Evolutionary conservation across 2,113 vertebrate genomes (phyloP).

Genomic region (Sinocyclocheilus maitianheensis): DNA sequence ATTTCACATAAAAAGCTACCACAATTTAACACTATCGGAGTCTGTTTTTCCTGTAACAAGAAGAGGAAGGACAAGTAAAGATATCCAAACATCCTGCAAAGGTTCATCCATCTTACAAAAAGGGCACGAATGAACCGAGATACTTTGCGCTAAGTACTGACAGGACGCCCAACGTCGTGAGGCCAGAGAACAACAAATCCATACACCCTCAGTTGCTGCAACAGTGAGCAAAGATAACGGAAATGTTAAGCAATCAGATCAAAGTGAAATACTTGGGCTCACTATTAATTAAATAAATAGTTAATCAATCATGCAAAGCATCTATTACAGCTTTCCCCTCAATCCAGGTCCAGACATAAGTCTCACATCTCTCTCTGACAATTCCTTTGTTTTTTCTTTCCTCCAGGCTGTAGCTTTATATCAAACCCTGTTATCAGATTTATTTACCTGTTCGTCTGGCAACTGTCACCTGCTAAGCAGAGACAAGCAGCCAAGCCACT

Average conservation of each 20-base stretch:
- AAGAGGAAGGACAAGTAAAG: neutral
- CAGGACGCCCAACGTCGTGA: neutral
- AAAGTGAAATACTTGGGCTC: neutral
- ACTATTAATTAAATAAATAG: neutral
- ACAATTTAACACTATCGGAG: neutral
- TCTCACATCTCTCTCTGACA: neutral
- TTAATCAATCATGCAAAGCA: neutral
- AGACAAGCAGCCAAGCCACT: conserved; percentile 21
- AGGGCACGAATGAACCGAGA: conserved; percentile 7
- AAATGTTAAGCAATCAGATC: neutral
- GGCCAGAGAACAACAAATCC: conserved; percentile 30
- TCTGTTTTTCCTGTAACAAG: neutral
- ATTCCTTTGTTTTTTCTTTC: neutral
- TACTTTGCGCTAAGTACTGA: neutral
- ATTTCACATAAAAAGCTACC: neutral
- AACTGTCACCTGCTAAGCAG: conserved; percentile 39
- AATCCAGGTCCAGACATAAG: neutral
- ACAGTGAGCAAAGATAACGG: neutral
- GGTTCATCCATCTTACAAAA: neutral
- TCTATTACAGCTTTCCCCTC: neutral
- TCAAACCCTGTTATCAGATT: conserved; percentile 39
- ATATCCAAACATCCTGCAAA: neutral
- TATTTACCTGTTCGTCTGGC: conserved; percentile 37
- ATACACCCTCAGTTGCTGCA: neutral
- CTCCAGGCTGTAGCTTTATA: neutral